Evolutionary conservation across 2,797 vertebrate species (phyloP), one percentile per base, ranked within the genome.

Genomic region (Gallinago nigripennis): DNA sequence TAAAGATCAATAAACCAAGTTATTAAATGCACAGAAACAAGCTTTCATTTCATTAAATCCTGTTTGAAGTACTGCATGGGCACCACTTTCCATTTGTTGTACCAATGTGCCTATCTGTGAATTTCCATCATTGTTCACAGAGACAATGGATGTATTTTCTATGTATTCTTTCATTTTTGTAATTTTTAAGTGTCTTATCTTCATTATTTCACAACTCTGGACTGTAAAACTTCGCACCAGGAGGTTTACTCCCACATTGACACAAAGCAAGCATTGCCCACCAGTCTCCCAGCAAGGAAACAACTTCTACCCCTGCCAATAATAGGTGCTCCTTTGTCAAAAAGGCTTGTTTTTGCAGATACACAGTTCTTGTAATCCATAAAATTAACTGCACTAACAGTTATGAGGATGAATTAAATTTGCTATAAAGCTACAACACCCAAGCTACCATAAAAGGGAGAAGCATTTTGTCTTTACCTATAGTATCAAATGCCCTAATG

Each of bases 401-500:
- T 53, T 53, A 54, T 1, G 7, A 57, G 45, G 88, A 75, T 17
- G 18, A 78, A 87, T n/a, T 51, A 53, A 78, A 85, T 27, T 60
- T 25, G 9, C 37, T 35, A 8, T 11, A 61, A 3, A 19, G 60
- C 33, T 39, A 65, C 61, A 90, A 43, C 5, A 65, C 8, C 28
- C 8, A 50, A 71, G 23, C 20, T 31, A 37, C 3, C 4, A 20
- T 30, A 69, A 71, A 66, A 90, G 3, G 16, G 24, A 1, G 2
- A 82, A 88, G 18, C 16, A 56, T 51, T 91, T 50, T 66, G 43
- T 30, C 45, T 72, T 69, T n/a, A 61, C 0, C 0, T 56, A 2
- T 27, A 80, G 27, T 9, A 71, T 1, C 1, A 1, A 86, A 66
- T 1, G 3, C 11, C 9, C 31, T 58, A 66, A 71, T 0, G 2